phyloP scores from a whole-genome alignment of 2,888 invertebrate genomes.

The Drosophila kokeensis region DNA sequence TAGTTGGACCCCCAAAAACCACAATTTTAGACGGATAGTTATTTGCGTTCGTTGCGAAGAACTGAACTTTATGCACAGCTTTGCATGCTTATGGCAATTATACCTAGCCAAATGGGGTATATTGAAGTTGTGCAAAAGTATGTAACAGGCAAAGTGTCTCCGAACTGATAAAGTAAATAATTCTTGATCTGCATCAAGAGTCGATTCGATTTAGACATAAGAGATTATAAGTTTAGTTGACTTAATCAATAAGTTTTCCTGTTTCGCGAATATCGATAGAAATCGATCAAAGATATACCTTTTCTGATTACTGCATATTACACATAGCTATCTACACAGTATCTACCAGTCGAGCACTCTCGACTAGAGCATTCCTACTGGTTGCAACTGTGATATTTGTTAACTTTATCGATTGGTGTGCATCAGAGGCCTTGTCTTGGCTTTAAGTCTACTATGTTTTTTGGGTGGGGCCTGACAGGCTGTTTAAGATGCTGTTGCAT shows the following conservation, averaged over 20 bases:
- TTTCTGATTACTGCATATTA: not conserved
- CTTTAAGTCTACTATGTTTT: not conserved
- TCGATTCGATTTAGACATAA: not conserved
- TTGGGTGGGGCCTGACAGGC: slow-evolving; percentile 25
- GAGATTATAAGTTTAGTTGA: not conserved
- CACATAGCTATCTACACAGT: not conserved
- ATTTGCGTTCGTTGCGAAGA: slow-evolving; percentile 46
- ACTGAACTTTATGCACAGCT: slow-evolving; percentile 42
- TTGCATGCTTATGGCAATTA: slow-evolving; percentile 65
- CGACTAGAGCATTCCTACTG: not conserved
- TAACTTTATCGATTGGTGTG: slow-evolving; percentile 52
- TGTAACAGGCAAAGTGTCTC: not conserved
- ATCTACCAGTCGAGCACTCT: not conserved
- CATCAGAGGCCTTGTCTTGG: slow-evolving; percentile 37
- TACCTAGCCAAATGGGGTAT: not conserved
- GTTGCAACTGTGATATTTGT: slow-evolving; percentile 32
- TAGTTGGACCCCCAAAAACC: not conserved
- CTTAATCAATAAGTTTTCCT: not conserved
- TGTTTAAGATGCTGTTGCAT: slow-evolving; percentile 35
- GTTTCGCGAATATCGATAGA: not conserved
- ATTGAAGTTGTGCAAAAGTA: slow-evolving; percentile 5
- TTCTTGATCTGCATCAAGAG: not conserved
- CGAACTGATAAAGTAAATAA: fast-evolving
- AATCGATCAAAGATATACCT: not conserved
- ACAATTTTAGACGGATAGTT: slow-evolving; percentile 35